Evolutionary conservation across 2,888 invertebrate genomes (phyloP).

Genomic region (Furcula furcula): DNA sequence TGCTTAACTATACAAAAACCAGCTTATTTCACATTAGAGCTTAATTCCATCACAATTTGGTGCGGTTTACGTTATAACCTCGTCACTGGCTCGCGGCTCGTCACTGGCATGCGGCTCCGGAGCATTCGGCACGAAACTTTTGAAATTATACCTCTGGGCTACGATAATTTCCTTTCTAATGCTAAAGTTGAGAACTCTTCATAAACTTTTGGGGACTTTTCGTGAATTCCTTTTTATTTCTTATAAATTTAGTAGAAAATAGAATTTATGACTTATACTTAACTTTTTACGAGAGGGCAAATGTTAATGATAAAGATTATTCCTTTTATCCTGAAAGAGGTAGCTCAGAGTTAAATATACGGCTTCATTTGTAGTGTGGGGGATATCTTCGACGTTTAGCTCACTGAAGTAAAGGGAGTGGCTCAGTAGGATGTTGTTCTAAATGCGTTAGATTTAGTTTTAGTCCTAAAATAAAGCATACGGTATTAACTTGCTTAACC

Average conservation of each 20-base stretch:
- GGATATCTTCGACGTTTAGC: too few relatives aligned
- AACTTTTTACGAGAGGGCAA: slow-evolving; percentile 36
- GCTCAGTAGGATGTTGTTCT: too few relatives aligned
- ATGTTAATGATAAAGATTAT: slow-evolving; percentile 31
- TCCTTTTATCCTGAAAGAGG: slow-evolving; percentile 21
- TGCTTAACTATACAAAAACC: too few relatives aligned
- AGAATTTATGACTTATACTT: slow-evolving; percentile 49
- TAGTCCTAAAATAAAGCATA: too few relatives aligned
- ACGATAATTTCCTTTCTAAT: slow-evolving; percentile 69
- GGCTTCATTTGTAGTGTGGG: too few relatives aligned
- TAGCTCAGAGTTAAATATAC: neutral
- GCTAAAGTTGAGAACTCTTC: slow-evolving; percentile 56
- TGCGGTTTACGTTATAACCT: slow-evolving; percentile 38
- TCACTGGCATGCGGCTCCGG: slow-evolving; percentile 28
- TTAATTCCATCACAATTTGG: slow-evolving; percentile 3
- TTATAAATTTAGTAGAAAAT: slow-evolving; percentile 54
- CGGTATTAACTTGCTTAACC: too few relatives aligned
- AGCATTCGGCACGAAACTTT: slow-evolving; percentile 47
- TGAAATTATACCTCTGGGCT: slow-evolving; percentile 57
- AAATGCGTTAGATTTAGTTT: too few relatives aligned
- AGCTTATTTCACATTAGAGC: slow-evolving; percentile 17
- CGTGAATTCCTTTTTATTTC: slow-evolving; percentile 52
- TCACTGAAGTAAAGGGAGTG: too few relatives aligned
- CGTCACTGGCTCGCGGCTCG: slow-evolving; percentile 36
- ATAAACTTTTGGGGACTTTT: slow-evolving; percentile 49